Conservation (phyloP, 2,888 invertebrate genomes). For the Empis livida region DNA sequence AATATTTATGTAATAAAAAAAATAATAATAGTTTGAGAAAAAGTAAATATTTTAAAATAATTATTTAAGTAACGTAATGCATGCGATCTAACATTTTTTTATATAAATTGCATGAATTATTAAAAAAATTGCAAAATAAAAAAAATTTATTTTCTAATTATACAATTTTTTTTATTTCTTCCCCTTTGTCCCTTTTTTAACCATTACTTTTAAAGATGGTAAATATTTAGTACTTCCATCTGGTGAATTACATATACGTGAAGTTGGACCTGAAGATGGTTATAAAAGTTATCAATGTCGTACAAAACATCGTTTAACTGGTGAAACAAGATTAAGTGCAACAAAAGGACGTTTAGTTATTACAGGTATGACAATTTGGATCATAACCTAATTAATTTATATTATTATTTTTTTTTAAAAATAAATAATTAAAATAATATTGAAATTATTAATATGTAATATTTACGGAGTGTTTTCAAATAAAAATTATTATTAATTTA, state of each 20-base stretch:
- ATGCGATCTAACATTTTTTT: no score
- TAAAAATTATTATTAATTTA: no score
- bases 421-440: background rate
- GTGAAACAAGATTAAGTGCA: constrained; percentile 83
- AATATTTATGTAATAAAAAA: no score
- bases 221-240: constrained; percentile 90
- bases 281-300: constrained; percentile 89
- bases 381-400: constrained; percentile 8
- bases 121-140: no score
- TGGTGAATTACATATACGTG: constrained; percentile 89
- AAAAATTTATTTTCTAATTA: constrained; percentile 3
- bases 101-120: background rate
- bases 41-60: no score
- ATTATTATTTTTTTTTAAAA: no score
- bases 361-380: constrained; percentile 62
- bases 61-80: no score
- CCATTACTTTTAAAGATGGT: constrained; percentile 52
- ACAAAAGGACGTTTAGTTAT: constrained; percentile 89
- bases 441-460: background rate
- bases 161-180: constrained; percentile 4
- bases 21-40: no score
- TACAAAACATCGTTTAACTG: constrained; percentile 84
- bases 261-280: constrained; percentile 89
- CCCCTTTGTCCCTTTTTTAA: constrained; percentile 1
- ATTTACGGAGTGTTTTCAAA: background rate